phyloP scores from a whole-genome alignment of 2,888 invertebrate genomes.

The Neoscelio sp. region DNA sequence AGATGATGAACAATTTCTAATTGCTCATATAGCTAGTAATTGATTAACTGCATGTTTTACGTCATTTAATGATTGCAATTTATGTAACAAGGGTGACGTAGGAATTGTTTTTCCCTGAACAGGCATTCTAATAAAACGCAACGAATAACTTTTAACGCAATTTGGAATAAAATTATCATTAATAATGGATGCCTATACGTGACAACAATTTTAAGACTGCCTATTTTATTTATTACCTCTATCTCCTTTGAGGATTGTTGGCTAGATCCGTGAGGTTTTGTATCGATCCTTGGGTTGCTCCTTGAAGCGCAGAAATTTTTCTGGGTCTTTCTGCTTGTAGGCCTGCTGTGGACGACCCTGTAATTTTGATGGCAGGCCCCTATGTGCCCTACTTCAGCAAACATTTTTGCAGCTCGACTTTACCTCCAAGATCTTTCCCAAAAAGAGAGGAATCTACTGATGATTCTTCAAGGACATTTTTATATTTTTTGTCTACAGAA shows the following conservation, averaged over 20 bases:
- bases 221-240: too few relatives aligned
- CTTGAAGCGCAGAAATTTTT: not conserved
- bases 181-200: too few relatives aligned
- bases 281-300: slow-evolving; percentile 3
- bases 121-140: too few relatives aligned
- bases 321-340: not conserved
- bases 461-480: slow-evolving; percentile 14
- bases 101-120: too few relatives aligned
- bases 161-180: too few relatives aligned
- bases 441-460: not conserved
- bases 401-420: not conserved
- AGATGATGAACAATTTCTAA: not conserved
- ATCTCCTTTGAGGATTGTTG: too few relatives aligned
- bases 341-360: slow-evolving; percentile 3
- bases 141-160: too few relatives aligned
- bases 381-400: slow-evolving; percentile 1
- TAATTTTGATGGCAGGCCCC: not conserved
- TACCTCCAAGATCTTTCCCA: not conserved
- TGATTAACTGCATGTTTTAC: too few relatives aligned
- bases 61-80: too few relatives aligned
- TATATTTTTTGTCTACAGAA: slow-evolving; percentile 2
- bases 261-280: slow-evolving; percentile 1
- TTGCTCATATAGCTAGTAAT: slow-evolving; percentile 5
- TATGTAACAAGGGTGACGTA: too few relatives aligned
- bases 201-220: too few relatives aligned